phyloP scores from a whole-genome alignment of 2,113 vertebrate species.

The Bostrychus sinensis region DNA sequence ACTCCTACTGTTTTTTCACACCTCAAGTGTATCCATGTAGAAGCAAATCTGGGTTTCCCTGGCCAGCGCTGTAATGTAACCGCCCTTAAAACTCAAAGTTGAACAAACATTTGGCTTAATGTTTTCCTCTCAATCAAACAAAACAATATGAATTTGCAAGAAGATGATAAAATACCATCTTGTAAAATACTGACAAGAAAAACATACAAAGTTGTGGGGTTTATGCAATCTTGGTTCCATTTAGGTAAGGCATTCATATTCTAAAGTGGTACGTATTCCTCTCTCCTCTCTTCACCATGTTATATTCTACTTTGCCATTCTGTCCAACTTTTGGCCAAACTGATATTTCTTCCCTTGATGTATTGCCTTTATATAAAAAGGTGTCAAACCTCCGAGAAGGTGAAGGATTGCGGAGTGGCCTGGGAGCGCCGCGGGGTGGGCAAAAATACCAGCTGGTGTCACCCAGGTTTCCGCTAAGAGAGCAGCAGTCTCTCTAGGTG shows the following conservation, averaged over 20 bases:
- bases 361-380: conserved; percentile 81
- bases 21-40: too few species aligned
- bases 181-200: too few species aligned
- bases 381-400: conserved; percentile 74
- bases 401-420: conserved; percentile 78
- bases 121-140: too few species aligned
- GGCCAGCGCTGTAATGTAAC: too few species aligned
- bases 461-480: conserved; percentile 55
- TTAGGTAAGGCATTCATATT: not conserved
- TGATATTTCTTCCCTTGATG: conserved; percentile 72
- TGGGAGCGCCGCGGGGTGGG: conserved; percentile 65
- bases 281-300: conserved; percentile 1
- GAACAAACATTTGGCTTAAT: too few species aligned
- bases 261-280: conserved; percentile 6
- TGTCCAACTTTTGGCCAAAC: conserved; percentile 55
- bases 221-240: not conserved
- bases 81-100: too few species aligned
- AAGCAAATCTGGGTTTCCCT: too few species aligned
- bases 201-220: too few species aligned
- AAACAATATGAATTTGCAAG: too few species aligned
- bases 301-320: conserved; percentile 51
- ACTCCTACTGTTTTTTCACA: too few species aligned
- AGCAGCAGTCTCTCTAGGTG: conserved; percentile 55
- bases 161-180: too few species aligned
- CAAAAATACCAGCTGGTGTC: conserved; percentile 71